Percentiles rank a stretch among this genome's conserved stretches.
Conservation (phyloP, 2,797 vertebrate species). For the Sebastes iracundus region DNA sequence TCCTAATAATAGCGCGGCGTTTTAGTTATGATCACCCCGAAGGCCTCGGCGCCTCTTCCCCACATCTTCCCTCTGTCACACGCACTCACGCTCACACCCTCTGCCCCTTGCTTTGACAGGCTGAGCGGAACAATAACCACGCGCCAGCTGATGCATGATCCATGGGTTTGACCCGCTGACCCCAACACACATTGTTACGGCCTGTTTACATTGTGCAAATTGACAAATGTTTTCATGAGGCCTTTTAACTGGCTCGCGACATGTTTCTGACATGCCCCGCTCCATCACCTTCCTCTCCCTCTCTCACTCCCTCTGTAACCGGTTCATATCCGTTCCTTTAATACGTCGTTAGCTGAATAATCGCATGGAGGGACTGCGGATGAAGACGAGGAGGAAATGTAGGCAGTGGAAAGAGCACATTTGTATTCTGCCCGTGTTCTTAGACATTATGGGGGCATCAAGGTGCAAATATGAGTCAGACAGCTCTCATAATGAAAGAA, state of each 20-base stretch:
- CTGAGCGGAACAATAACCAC: slow-evolving; percentile 77
- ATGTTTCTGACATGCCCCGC: slow-evolving; percentile 39
- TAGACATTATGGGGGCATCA: slow-evolving; percentile 94
- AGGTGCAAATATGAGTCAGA: slow-evolving; percentile 96
- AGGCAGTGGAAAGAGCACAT: slow-evolving; percentile 68
- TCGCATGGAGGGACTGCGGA: slow-evolving; percentile 15
- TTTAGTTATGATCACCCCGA: slow-evolving; percentile 73
- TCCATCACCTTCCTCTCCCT: slow-evolving; percentile 11
- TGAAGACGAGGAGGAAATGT: slow-evolving; percentile 40
- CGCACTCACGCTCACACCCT: slow-evolving; percentile 51
- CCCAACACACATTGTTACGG: slow-evolving; percentile 74
- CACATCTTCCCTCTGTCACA: slow-evolving; percentile 57
- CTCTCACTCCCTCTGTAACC: slow-evolving; percentile 26
- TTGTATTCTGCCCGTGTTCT: slow-evolving; percentile 87
- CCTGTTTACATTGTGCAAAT: slow-evolving; percentile 83
- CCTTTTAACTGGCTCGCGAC: slow-evolving; percentile 53
- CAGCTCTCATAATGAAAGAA: slow-evolving; percentile 96
- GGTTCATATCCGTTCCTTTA: slow-evolving; percentile 24
- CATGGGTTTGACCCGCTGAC: slow-evolving; percentile 82
- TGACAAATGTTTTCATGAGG: slow-evolving; percentile 78
- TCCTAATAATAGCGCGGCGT: slow-evolving; percentile 78
- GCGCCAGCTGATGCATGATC: slow-evolving; percentile 80
- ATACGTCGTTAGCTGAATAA: slow-evolving; percentile 26
- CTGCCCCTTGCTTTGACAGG: slow-evolving; percentile 62
- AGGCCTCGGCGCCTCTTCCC: slow-evolving; percentile 60